Conservation (phyloP, 2,888 invertebrate species). For the Brachylomia viminalis region DNA sequence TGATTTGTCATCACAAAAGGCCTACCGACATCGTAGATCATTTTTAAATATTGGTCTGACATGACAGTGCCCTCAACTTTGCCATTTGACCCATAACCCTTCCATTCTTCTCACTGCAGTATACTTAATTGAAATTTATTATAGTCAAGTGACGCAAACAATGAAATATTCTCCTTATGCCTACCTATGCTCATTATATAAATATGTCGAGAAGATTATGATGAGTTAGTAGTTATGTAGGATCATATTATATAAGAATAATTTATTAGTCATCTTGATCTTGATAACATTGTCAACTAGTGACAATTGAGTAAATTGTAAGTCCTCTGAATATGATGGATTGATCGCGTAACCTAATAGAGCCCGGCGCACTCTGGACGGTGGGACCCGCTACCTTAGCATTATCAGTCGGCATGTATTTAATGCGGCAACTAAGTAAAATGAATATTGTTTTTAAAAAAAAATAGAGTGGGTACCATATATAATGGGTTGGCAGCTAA, state of each 20-base stretch:
- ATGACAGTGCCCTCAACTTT: conserved; percentile 46
- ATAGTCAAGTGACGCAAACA: conserved; percentile 22
- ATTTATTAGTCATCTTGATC: conserved; percentile 1
- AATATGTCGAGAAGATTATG: conserved; percentile 1
- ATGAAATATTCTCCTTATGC: conserved; percentile 9
- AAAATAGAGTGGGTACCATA: no score
- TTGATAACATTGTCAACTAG: neutral
- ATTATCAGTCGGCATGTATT: neutral
- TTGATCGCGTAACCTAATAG: neutral
- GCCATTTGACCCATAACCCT: conserved; percentile 37
- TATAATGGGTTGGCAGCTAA: no score
- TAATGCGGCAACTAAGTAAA: no score
- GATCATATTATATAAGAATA: conserved; percentile 1
- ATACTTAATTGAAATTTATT: conserved; percentile 51
- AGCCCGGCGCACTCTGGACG: neutral
- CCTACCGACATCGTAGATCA: conserved; percentile 5
- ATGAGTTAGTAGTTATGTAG: neutral
- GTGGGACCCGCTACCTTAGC: neutral
- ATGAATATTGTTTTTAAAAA: no score
- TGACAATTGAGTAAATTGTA: neutral
- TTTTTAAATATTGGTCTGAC: conserved; percentile 26
- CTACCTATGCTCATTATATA: neutral
- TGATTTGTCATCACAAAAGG: conserved; percentile 44
- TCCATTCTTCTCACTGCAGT: neutral
- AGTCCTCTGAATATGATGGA: neutral